Base-by-base conservation (phyloP, 2,797 vertebrate genomes). In the Chaetophractus vellerosus region DNA sequence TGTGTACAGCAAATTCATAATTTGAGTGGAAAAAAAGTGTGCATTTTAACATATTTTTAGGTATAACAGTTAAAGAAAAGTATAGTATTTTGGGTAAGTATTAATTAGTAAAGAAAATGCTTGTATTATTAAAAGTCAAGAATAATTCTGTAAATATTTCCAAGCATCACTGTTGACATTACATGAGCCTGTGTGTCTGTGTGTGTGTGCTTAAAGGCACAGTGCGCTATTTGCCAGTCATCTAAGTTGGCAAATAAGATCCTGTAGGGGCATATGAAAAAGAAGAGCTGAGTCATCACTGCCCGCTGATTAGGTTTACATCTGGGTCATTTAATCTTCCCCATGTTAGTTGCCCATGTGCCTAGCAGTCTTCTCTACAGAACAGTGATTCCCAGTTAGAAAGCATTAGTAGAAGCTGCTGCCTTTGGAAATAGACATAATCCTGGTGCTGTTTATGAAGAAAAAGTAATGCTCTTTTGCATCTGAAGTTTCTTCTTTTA, bases 201-300 rank as follows among this genome's bases (percentile, higher is more conserved):
- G 33, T 9, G 33, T 9, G 12, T 71, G 66, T 88, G 24, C 31
- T 89, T 95, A 94, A 92, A 97, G 75, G 80, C 93, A 38, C 68
- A 71, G 68, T 26, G 16, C 92, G 41, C 64, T 91, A 63, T 94
- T 95, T 96, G 83, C 95, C 95, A 90, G 52, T 24, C 50, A 91
- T 52, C 92, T 93, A 97, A 97, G 36, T 85, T 95, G 36, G 48
- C 82, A 72, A 97, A 96, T 76, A 94, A 94, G 71, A 66, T 95
- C 93, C 93, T 85, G 33, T 88, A 96, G 71, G 82, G 28, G 75
- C 69, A 89, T 63, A 88, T 55, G 64, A 97, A 88, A 96, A 96
- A 84, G 72, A 91, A 0, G 24, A 33, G 48, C 57, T 96, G 9
- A 14, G 50, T 15, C 76, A 78, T 71, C 52, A 48, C 86, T 94